Conservation (phyloP, 2,797 vertebrate species). For the Salmo trutta region DNA sequence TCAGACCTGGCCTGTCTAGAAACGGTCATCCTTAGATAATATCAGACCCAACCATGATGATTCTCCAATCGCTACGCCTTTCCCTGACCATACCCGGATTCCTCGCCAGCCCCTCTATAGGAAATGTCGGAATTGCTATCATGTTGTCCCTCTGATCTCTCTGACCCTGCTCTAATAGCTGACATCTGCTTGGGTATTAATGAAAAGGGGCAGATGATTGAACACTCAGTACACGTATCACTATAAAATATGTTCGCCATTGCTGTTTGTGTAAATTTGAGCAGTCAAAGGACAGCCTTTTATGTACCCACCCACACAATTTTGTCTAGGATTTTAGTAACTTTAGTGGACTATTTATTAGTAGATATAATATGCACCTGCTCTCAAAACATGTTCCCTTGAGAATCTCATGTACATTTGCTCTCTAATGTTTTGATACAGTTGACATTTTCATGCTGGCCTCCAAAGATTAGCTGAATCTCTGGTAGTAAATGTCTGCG, state of each 20-base stretch:
- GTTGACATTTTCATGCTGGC: not conserved
- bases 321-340: not conserved
- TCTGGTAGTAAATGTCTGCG: not conserved
- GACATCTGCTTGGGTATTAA: not conserved
- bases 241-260: not conserved
- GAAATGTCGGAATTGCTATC: not conserved
- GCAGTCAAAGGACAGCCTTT: not conserved
- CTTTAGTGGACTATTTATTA: not conserved
- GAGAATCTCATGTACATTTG: not conserved
- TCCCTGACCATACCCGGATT: not conserved
- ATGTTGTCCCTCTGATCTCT: not conserved
- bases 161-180: not conserved
- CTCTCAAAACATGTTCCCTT: not conserved
- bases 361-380: not conserved
- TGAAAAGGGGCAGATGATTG: not conserved
- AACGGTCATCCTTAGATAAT: not conserved
- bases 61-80: not conserved
- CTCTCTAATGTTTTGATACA: not conserved
- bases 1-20: not conserved
- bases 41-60: not conserved
- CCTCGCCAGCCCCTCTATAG: not conserved
- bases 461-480: not conserved
- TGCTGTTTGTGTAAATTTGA: not conserved
- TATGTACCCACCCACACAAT: not conserved
- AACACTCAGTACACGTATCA: not conserved